phyloP scores from a whole-genome alignment of 2,113 vertebrate genomes.

The Phodopus roborovskii region DNA sequence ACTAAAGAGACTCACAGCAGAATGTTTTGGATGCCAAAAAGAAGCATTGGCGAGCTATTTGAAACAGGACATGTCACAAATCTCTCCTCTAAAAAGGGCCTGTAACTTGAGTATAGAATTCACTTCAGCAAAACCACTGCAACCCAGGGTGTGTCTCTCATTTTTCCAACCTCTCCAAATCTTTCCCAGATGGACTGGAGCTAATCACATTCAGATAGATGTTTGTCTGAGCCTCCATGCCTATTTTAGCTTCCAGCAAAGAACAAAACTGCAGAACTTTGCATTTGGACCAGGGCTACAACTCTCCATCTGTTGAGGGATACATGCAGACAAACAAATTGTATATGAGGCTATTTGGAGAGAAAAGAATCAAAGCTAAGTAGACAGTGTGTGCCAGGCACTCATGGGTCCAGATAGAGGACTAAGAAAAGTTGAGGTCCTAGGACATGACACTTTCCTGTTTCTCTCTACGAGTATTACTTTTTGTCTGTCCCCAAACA shows the following conservation, averaged over 20 bases:
- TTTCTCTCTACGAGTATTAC: not conserved
- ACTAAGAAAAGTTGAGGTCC: not conserved
- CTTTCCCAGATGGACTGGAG: constrained; percentile 64
- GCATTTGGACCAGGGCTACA: not conserved
- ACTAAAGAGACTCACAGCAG: not conserved
- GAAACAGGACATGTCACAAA: not conserved
- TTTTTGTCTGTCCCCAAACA: not conserved
- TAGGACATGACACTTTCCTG: not conserved
- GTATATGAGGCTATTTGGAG: constrained; percentile 6
- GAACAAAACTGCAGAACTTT: constrained; percentile 18
- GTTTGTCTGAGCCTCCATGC: not conserved
- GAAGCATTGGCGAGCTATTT: not conserved
- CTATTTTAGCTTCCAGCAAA: constrained; percentile 40
- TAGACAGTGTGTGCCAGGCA: not conserved
- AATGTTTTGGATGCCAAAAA: not conserved
- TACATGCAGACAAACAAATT: not conserved
- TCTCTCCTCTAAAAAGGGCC: not conserved
- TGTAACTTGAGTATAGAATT: not conserved
- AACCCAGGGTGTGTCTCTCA: not conserved
- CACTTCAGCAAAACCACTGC: not conserved
- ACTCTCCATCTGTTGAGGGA: constrained; percentile 44
- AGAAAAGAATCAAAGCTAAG: not conserved
- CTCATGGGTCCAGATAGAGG: no score
- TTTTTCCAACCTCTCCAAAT: not conserved
- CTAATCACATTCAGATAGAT: constrained; percentile 22